Evolutionary conservation across 53 echinoderm and acorn worm species (phyloP).

Genomic region (Apostichopus leukothele): DNA sequence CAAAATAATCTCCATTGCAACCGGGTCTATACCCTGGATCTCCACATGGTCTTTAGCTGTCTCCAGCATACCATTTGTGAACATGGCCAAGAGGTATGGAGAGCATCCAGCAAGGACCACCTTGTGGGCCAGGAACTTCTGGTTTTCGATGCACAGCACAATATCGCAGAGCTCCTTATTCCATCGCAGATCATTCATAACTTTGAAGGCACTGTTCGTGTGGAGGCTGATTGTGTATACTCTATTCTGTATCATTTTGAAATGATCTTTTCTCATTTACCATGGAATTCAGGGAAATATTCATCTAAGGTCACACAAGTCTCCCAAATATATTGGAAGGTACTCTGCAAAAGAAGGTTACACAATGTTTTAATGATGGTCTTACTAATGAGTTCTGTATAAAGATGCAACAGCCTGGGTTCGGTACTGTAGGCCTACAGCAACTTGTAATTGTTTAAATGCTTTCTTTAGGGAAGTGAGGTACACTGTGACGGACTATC

Average conservation of each 20-base stretch:
- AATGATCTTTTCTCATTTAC: background rate
- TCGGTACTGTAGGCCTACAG: too few relatives aligned
- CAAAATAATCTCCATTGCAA: conserved; percentile 99
- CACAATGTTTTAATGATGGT: too few relatives aligned
- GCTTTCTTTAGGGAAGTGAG: too few relatives aligned
- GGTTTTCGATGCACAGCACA: conserved; percentile 83
- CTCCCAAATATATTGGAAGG: background rate
- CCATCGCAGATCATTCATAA: conserved; percentile 90
- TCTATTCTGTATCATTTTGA: conserved; percentile 84
- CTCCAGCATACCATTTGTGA: conserved; percentile 99
- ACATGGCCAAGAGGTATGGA: conserved; percentile 98
- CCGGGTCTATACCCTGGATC: conserved; percentile 94
- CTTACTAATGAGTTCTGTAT: too few relatives aligned
- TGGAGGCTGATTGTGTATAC: conserved; percentile 92
- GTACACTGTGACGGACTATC: too few relatives aligned
- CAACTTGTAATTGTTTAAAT: too few relatives aligned
- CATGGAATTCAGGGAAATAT: background rate
- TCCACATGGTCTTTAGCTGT: conserved; percentile 87
- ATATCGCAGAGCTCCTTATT: conserved; percentile 89
- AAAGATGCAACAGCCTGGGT: too few relatives aligned
- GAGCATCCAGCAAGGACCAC: conserved; percentile 98
- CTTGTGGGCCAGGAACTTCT: conserved; percentile 83
- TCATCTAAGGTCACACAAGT: background rate
- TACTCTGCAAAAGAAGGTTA: background rate
- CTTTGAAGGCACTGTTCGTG: conserved; percentile 87